These are phyloP conservation scores for Petrocephalus zakoni DNA, from an alignment of 2,113 vertebrate species.

Conservation along the genomic window DNA sequence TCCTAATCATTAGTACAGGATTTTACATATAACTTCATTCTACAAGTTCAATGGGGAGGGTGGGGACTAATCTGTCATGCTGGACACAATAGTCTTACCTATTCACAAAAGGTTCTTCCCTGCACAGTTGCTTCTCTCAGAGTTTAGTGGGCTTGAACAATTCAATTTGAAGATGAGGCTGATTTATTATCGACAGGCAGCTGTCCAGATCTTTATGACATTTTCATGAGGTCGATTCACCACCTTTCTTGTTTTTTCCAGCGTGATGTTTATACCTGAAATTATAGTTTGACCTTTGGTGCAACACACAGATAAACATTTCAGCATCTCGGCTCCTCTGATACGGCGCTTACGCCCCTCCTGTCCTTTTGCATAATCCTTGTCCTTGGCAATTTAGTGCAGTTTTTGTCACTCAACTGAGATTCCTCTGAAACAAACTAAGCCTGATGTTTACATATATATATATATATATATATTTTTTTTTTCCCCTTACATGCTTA, in stretches of 20 bases:
- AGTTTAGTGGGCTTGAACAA: constrained; percentile 25
- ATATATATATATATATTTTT: background rate
- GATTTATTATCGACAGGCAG: constrained; percentile 51
- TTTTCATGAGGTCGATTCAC: constrained; percentile 53
- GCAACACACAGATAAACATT: constrained; percentile 44
- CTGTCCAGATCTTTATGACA: constrained; percentile 56
- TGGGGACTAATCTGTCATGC: background rate
- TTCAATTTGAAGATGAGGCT: constrained; percentile 38
- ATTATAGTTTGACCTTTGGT: constrained; percentile 58
- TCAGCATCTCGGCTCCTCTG: constrained; percentile 4
- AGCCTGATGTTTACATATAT: constrained; percentile 7
- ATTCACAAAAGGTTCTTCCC: background rate
- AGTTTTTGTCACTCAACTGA: background rate
- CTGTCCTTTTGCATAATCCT: background rate
- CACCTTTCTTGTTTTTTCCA: constrained; percentile 23
- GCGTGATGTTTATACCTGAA: constrained; percentile 48
- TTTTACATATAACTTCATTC: background rate
- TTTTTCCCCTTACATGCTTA: constrained; percentile 45
- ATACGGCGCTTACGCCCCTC: background rate
- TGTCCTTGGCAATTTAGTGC: constrained; percentile 16
- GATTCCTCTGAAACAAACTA: constrained; percentile 37
- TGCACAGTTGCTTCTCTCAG: background rate
- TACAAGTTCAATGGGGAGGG: background rate
- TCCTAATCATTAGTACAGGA: background rate
- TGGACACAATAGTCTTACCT: background rate